phyloP scores from a whole-genome alignment of 2,113 vertebrate species.

The Myanophis thanlyinensis region DNA sequence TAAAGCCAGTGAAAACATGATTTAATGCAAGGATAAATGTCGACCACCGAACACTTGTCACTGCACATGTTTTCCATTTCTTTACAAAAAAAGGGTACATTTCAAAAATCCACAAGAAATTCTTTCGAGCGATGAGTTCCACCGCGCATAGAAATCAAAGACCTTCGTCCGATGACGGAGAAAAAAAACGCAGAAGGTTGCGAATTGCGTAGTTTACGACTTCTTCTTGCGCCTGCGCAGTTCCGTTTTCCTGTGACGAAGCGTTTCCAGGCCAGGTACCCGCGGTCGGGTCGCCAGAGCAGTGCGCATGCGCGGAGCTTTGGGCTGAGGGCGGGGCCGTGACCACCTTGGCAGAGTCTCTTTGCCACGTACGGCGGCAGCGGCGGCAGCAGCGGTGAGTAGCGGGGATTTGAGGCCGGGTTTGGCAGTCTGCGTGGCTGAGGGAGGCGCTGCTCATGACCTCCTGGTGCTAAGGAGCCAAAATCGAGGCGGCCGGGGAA shows the following conservation, averaged over 20 bases:
- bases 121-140: background rate
- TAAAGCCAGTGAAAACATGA: background rate
- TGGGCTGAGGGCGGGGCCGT: background rate
- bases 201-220: background rate
- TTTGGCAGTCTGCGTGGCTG: background rate
- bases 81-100: background rate
- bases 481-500: background rate
- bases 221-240: background rate
- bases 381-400: background rate
- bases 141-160: background rate
- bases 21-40: background rate
- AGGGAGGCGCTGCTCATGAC: background rate
- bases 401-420: background rate
- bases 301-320: background rate
- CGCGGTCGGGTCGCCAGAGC: background rate
- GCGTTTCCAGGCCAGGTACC: background rate
- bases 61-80: background rate
- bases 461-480: background rate
- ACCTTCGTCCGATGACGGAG: fast-evolving
- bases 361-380: conserved; percentile 15
- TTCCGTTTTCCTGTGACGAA: background rate
- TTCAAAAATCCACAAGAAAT: background rate
- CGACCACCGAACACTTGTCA: background rate
- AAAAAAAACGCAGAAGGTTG: background rate
- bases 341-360: background rate